phyloP scores from a whole-genome alignment of 2,113 vertebrate genomes.

The Micronisus gabar region DNA sequence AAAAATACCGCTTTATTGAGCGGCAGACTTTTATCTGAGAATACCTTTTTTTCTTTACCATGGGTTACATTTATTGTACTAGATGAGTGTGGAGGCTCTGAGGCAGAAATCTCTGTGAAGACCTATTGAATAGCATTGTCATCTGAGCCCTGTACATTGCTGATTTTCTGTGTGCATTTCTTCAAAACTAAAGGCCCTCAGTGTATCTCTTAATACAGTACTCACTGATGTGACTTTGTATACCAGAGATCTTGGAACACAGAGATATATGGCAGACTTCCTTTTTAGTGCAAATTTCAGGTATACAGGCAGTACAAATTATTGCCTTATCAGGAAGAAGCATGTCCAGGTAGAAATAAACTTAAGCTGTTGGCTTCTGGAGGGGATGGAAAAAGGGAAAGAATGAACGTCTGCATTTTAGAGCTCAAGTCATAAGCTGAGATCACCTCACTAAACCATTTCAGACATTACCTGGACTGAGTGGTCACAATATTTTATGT shows the following conservation, averaged over 20 bases:
- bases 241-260: not conserved
- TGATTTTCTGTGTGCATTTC: not conserved
- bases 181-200: not conserved
- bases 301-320: not conserved
- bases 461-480: not conserved
- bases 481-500: not conserved
- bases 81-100: not conserved
- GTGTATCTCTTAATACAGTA: not conserved
- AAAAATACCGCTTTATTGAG: not conserved
- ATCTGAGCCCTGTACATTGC: not conserved
- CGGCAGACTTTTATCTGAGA: not conserved
- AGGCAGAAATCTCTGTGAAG: not conserved
- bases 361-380: not conserved
- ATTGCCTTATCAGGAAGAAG: not conserved
- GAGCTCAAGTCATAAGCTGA: not conserved
- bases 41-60: not conserved
- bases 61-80: not conserved
- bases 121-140: not conserved
- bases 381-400: not conserved
- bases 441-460: not conserved
- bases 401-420: not conserved
- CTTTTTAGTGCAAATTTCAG: not conserved
- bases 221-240: not conserved
- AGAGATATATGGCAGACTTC: not conserved
- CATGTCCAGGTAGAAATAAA: rapidly evolving